A percentile compares a stretch with the other conserved stretches of the same genome.
Conservation (phyloP, 2,797 vertebrate genomes). For the Gorsachius magnificus region DNA sequence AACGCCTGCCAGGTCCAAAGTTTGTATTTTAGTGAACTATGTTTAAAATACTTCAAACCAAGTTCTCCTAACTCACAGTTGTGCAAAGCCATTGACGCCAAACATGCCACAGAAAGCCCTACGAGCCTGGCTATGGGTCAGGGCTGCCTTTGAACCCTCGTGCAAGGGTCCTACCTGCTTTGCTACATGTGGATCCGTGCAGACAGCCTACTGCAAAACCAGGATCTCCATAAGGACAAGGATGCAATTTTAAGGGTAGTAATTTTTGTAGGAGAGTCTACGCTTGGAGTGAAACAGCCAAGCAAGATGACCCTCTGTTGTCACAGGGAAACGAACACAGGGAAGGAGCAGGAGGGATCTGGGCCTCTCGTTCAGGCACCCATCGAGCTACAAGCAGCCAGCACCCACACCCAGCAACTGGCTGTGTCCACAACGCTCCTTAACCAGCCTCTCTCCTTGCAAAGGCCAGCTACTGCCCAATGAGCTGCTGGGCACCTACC, state of each 20-base stretch:
- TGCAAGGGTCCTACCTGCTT: not conserved
- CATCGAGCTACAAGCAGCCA: not conserved
- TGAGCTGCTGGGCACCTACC: not conserved
- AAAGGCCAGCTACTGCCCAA: too few relatives aligned
- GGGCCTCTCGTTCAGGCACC: not conserved
- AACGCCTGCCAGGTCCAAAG: not conserved
- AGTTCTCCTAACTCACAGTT: not conserved
- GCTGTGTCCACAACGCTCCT: not conserved
- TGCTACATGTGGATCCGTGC: accelerated
- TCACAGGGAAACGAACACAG: accelerated
- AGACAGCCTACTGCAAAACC: not conserved
- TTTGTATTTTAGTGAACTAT: not conserved
- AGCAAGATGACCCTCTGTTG: accelerated
- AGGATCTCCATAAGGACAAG: not conserved
- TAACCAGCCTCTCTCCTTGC: not conserved
- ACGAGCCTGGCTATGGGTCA: not conserved
- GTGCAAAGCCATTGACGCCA: not conserved
- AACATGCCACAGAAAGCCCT: not conserved
- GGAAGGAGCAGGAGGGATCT: not conserved
- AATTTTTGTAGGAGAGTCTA: not conserved
- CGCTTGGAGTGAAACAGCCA: not conserved
- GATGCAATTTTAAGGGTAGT: too few relatives aligned
- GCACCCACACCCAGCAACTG: not conserved
- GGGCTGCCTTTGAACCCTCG: accelerated
- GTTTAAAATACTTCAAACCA: not conserved